A percentile compares a stretch with the other conserved stretches of the same genome.
phyloP scores from a whole-genome alignment of 2,113 vertebrate species.

The Pseudois nayaur region DNA sequence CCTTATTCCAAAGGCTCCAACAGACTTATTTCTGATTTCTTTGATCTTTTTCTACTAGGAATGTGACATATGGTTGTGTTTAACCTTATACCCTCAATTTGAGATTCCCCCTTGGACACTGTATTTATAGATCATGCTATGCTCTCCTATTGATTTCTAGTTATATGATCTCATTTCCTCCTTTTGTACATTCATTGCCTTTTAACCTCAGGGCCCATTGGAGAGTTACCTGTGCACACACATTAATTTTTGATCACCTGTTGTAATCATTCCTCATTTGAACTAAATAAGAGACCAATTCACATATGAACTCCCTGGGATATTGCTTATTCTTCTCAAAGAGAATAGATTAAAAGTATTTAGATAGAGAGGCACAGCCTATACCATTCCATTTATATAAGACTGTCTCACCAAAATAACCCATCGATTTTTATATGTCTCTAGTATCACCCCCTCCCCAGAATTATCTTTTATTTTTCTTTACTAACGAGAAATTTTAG shows the following conservation, averaged over 20 bases:
- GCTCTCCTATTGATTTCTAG: neutral
- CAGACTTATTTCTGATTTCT: neutral
- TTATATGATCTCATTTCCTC: slow-evolving; percentile 10
- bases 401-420: neutral
- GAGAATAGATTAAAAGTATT: neutral
- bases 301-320: neutral
- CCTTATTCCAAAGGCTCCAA: neutral
- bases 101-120: neutral
- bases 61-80: neutral
- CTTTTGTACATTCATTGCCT: slow-evolving; percentile 13
- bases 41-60: neutral
- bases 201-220: neutral
- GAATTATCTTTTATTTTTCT: neutral
- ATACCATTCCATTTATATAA: neutral
- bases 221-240: slow-evolving; percentile 11
- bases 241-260: slow-evolving; percentile 19
- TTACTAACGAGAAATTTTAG: neutral
- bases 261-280: slow-evolving; percentile 1
- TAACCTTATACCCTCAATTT: slow-evolving; percentile 26
- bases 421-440: neutral
- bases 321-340: neutral
- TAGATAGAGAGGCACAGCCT: neutral
- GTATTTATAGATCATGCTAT: neutral
- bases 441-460: neutral
- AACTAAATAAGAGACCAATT: slow-evolving; percentile 20